Percentiles rank a stretch among this genome's conserved stretches.
These are phyloP conservation scores for Synergus gifuensis DNA, from an alignment of 2,888 invertebrate genomes.

Conservation along the genomic window DNA sequence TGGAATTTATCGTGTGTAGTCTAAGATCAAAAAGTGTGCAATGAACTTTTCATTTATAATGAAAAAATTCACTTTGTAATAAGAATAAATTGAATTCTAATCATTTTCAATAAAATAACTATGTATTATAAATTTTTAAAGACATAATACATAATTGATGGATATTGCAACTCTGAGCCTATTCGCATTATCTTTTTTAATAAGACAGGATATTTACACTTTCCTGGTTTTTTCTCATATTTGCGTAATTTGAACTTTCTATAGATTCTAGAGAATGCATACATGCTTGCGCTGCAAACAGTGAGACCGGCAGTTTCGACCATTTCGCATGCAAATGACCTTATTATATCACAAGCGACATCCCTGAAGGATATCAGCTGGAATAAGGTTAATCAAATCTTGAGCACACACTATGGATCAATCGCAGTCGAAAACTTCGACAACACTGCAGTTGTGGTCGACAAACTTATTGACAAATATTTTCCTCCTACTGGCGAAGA, in stretches of 20 bases:
- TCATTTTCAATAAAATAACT: too few relatives aligned
- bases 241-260: background rate
- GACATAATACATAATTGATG: too few relatives aligned
- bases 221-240: background rate
- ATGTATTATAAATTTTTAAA: too few relatives aligned
- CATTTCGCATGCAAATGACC: conserved; percentile 79
- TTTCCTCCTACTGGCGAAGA: conserved; percentile 80
- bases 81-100: too few relatives aligned
- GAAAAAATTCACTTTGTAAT: too few relatives aligned
- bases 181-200: too few relatives aligned
- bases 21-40: too few relatives aligned
- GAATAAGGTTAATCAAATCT: conserved; percentile 85
- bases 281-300: conserved; percentile 64
- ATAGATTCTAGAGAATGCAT: conserved; percentile 72
- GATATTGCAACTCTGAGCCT: too few relatives aligned
- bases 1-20: background rate
- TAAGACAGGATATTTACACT: too few relatives aligned
- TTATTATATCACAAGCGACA: conserved; percentile 81
- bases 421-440: conserved; percentile 85
- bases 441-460: conserved; percentile 84
- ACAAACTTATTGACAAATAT: conserved; percentile 87
- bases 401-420: conserved; percentile 85
- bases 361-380: conserved; percentile 85
- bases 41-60: too few relatives aligned
- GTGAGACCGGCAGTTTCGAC: conserved; percentile 69